Evolutionary conservation across 1,140 invertebrate genomes (phyloP), one percentile per base, ranked within the genome.

Genomic region (Zelostemma sp.): DNA sequence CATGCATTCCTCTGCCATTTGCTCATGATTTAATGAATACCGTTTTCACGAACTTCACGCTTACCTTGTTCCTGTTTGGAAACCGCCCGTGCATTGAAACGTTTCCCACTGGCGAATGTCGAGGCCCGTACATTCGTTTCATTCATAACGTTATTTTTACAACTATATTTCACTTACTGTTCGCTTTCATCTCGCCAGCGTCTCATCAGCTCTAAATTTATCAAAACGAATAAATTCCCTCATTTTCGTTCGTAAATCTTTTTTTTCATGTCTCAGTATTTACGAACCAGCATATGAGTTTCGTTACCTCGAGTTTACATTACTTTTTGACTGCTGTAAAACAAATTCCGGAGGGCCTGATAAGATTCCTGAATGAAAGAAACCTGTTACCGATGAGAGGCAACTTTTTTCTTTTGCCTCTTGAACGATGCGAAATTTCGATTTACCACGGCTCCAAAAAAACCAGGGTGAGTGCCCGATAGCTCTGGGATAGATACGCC

Each of bases 401-500:
- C n/a, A 19, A 25, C 18, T 14, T 19, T 31, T 56, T 56, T 56
- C 33, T 46, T 46, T 38, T 57, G n/a, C 48, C 33, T 19, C 25
- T 12, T 18, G 18, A 41, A 48, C n/a, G 46, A 48, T 48, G 46
- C 35, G 50, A 45, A 56, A 56, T 31, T 56, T 45, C 48, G 15
- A 38, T 55, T 53, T 40, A 15, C 31, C 18, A 15, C 18, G 45
- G 45, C 17, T 19, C 35, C 46, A 48, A 41, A 53, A 53, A 21
- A 12, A 35, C 4, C 12, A 25, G 4, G 8, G 40, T 25, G 17
- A 11, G 50, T 43, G 48, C 55, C 63, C 68, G 72, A 79, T 79
- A 76, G 58, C 66, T 51, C 57, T 40, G 43, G 66, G 73, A 75
- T 53, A 68, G 73, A 53, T 68, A 76, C 75, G 75, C 77, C 75